Conservation (phyloP, 2,797 vertebrate species). For the Pristis pectinata region DNA sequence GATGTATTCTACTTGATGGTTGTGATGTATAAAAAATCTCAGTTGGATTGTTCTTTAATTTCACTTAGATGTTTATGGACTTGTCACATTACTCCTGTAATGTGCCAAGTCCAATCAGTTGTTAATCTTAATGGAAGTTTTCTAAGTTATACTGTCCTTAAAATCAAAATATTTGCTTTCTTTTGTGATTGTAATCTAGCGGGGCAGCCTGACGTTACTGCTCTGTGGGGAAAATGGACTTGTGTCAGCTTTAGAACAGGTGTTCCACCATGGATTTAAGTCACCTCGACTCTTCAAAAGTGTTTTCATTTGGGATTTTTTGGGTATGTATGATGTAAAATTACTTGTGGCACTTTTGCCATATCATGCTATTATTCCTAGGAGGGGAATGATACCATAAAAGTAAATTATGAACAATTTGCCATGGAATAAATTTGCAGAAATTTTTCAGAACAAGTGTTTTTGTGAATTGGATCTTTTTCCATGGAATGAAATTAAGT, state of each 20-base stretch:
- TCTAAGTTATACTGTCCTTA: not conserved
- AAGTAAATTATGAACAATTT: not conserved
- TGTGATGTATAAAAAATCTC: not conserved
- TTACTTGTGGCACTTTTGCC: not conserved
- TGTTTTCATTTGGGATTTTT: constrained; percentile 97
- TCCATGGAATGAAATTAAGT: not conserved
- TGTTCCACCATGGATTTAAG: constrained; percentile 96
- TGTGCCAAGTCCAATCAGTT: not conserved
- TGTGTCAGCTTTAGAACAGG: constrained; percentile 92
- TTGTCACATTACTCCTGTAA: not conserved
- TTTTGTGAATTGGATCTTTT: not conserved
- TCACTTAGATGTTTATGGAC: not conserved
- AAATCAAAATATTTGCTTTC: not conserved
- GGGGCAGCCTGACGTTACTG: constrained; percentile 88
- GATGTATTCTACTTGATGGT: not conserved
- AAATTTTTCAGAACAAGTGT: not conserved
- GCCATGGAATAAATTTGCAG: not conserved
- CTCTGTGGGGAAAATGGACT: constrained; percentile 94
- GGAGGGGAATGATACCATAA: not conserved
- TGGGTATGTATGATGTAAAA: constrained; percentile 67
- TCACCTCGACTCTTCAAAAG: constrained; percentile 97
- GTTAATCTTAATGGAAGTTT: not conserved
- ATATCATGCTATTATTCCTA: not conserved
- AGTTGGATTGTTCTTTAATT: not conserved
- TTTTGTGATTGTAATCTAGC: constrained; percentile 60